These are phyloP conservation scores for Cylas formicarius DNA, from an alignment of 1,140 invertebrate genomes.

Conservation along the genomic window DNA sequence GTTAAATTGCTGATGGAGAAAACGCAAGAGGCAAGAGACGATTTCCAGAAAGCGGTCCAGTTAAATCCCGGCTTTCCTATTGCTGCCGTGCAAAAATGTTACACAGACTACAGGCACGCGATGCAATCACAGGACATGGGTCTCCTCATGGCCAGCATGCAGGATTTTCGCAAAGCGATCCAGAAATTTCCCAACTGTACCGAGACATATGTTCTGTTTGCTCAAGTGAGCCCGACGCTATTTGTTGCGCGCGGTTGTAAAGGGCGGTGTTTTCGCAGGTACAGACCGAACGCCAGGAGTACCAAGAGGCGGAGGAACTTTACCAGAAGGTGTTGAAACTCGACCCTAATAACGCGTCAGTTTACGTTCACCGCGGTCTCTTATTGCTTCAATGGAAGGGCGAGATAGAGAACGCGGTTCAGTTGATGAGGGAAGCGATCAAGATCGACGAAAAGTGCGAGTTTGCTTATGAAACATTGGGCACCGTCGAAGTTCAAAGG, in stretches of 20 bases:
- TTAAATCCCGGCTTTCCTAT: constrained; percentile 76
- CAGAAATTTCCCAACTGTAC: constrained; percentile 74
- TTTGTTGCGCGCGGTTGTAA: not conserved
- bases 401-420: constrained; percentile 70
- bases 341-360: constrained; percentile 78
- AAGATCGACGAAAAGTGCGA: constrained; percentile 86
- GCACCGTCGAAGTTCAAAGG: constrained; percentile 89
- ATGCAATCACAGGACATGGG: constrained; percentile 47
- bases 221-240: constrained; percentile 53
- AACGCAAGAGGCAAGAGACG: constrained; percentile 66
- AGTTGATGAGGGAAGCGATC: constrained; percentile 74
- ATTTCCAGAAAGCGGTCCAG: constrained; percentile 77
- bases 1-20: constrained; percentile 75
- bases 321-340: constrained; percentile 74
- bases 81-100: constrained; percentile 81
- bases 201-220: constrained; percentile 78
- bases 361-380: constrained; percentile 81
- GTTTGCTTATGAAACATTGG: constrained; percentile 91
- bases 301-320: constrained; percentile 69
- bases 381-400: constrained; percentile 75
- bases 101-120: constrained; percentile 70
- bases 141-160: constrained; percentile 54
- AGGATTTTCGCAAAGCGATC: constrained; percentile 66
- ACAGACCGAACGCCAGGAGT: constrained; percentile 73
- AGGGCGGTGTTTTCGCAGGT: constrained; percentile 12